Base-by-base conservation (phyloP, 2,888 invertebrate genomes). In the Eristalis arbustorum region DNA sequence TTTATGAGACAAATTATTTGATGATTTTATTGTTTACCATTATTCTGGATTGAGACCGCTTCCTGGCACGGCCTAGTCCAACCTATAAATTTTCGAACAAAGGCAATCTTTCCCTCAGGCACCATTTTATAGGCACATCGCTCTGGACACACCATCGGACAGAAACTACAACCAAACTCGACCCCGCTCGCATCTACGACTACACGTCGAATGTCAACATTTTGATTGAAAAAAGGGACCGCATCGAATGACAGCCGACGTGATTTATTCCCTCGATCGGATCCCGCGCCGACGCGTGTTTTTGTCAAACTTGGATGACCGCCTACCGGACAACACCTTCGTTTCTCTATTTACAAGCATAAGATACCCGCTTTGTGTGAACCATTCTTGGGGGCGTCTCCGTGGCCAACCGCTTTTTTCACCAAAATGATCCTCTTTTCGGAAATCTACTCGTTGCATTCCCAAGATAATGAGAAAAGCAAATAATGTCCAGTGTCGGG, bases 371-470 rank as follows among this genome's bases (percentile, higher is more conserved):
- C 73, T 68, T 85, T 81, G 77, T 78, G 11, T 34, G 49, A 59
- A 25, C 25, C 40, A 14, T 25, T 40, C 69, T 78, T 64, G 72
- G 87, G 34, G 88, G 88, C 88, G 88, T 88, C 73, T 73, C 80
- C 88, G 64, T 79, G 79, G 84, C 84, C 59, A 84, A 88, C 88
- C 88, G 75, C 88, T 84, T 76, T 31, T 79, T 84, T 88, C 84
- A 78, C 71, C 74, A 79, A 72, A 88, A 83, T 18, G 72, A 84
- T 84, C 25, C 37, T 71, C 28, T 40, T 25, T 67, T 72, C 23
- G 18, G 13, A 22, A 11, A 28, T 10, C 18, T 57, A 42, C 37
- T 56, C 42, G 23, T 56, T 31, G 23, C 28, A 37, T 57, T 42
- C 31, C 23, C 13, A 10, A 64, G n/a, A 88, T 57, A 88, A 88